Evolutionary conservation across 2,797 vertebrate genomes (phyloP), one percentile per base, ranked within the genome.

Genomic region (Cetoscarus ocellatus): DNA sequence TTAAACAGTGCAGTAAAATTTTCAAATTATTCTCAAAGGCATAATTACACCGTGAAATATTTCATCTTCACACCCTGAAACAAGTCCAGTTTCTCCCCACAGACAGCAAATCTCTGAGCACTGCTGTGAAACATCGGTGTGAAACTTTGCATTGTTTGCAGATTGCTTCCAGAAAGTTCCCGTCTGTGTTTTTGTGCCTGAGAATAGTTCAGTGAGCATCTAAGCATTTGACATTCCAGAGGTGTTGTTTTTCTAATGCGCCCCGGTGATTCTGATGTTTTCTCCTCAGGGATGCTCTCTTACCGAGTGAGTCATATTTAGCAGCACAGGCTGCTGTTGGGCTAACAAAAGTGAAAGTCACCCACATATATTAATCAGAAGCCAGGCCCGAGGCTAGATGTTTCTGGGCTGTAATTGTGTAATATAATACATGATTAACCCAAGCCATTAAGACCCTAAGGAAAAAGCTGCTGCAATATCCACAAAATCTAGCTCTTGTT

Each of bases 361-460:
- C 42, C 13, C 73, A 54, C 57, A 58, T 85, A 75, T 86, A 70
- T 89, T 88, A 90, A 89, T 90, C 73, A 86, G 66, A 60, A 76
- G 50, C 51, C 51, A 43, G 66, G 70, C 87, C 82, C 0, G 8
- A 76, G 87, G 91, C 80, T n/a, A 83, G 67, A 88, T 85, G 81
- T 90, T 89, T 64, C 73, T 82, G 62, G 51, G 69, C 53, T 86
- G 81, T 83, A 80, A 81, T 85, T 78, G 73, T 70, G 68, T 62
- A 87, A 79, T 73, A 79, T 68, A 71, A 72, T 77, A 71, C 67
- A 75, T 82, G 80, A 88, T 88, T 77, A 88, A 81, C 62, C 64
- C 17, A 57, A 19, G 34, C 34, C 73, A 79, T 61, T 18, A 76
- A 55, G 70, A 75, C 67, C 60, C 55, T 18, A 39, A 61, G 64